Evolutionary conservation across 2,888 invertebrate species (phyloP).

Genomic region (Lathronympha strigana): DNA sequence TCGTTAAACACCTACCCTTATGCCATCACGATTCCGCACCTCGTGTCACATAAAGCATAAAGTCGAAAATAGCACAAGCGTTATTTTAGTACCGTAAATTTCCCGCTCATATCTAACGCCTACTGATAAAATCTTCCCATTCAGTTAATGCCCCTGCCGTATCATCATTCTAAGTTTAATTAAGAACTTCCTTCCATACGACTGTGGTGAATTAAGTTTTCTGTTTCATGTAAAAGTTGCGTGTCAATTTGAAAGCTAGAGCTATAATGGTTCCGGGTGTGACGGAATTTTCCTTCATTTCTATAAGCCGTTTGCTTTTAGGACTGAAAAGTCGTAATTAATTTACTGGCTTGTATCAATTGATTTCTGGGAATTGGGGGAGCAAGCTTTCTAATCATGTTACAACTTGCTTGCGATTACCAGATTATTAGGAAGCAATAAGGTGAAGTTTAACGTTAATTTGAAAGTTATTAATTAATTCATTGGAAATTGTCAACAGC

Average conservation of each 20-base stretch:
- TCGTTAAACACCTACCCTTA: neutral
- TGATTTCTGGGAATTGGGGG: too few species aligned
- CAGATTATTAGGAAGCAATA: constrained; percentile 56
- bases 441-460: constrained; percentile 53
- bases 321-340: constrained; percentile 26
- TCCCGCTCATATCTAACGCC: constrained; percentile 46
- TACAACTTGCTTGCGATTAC: constrained; percentile 56
- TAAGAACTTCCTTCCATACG: constrained; percentile 46
- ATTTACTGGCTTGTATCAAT: constrained; percentile 46
- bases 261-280: too few species aligned
- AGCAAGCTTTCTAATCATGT: too few species aligned
- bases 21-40: neutral
- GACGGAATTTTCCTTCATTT: neutral
- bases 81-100: constrained; percentile 35
- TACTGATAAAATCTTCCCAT: constrained; percentile 51
- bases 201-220: constrained; percentile 43
- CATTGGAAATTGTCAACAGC: constrained; percentile 38
- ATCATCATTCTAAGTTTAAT: constrained; percentile 52
- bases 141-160: constrained; percentile 49
- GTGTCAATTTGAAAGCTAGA: constrained; percentile 4
- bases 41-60: constrained; percentile 9
- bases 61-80: constrained; percentile 2
- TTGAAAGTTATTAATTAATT: constrained; percentile 55
- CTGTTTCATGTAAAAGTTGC: constrained; percentile 27
- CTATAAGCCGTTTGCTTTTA: neutral